Percentiles rank a stretch among this genome's conserved stretches.
Conservation (phyloP, 2,888 invertebrate species). For the Lasioglossum figueresi region DNA sequence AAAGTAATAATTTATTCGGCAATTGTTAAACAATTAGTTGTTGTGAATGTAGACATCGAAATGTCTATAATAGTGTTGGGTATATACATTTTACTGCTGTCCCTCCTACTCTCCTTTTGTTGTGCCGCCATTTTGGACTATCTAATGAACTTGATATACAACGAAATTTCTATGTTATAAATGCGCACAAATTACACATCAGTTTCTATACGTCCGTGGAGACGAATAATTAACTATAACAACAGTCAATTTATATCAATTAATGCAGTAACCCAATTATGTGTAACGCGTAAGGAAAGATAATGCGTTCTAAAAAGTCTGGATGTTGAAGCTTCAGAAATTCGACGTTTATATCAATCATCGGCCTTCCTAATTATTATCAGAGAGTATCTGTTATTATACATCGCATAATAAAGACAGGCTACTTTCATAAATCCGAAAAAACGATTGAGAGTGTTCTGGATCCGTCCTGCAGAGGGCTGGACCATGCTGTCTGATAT, state of each 20-base stretch:
- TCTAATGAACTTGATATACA: slow-evolving; percentile 1
- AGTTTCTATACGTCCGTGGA: background rate
- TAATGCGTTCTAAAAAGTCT: background rate
- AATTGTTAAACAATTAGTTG: background rate
- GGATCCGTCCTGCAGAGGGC: background rate
- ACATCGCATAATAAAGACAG: background rate
- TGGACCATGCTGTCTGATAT: background rate
- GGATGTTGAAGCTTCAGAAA: background rate
- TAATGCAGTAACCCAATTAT: background rate
- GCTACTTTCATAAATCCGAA: background rate
- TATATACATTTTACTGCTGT: background rate
- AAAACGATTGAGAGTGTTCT: background rate
- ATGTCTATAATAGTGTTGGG: slow-evolving; percentile 1
- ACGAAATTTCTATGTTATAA: background rate
- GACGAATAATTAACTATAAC: background rate
- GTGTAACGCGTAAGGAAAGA: background rate
- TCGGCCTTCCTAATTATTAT: background rate
- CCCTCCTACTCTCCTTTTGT: background rate
- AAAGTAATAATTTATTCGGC: background rate
- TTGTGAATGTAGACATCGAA: background rate
- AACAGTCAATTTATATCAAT: background rate
- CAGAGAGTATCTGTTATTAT: no score
- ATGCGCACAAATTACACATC: background rate
- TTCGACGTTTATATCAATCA: background rate
- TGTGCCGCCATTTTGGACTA: background rate